Base-by-base conservation (phyloP, 2,888 invertebrate genomes). In the Mellilla xanthometata region DNA sequence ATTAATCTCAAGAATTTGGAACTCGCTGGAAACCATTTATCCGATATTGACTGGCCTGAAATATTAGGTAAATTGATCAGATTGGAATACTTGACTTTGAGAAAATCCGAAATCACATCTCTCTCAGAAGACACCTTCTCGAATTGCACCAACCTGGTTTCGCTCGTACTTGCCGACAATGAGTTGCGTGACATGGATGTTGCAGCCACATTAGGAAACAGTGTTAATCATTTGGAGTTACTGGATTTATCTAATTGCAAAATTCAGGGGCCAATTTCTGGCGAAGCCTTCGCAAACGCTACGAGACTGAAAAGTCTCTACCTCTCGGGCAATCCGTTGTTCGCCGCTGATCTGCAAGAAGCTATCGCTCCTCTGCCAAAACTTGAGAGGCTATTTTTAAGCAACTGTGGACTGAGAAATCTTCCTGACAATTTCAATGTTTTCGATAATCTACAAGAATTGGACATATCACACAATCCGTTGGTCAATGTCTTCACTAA, bases 391-490 rank as follows among this genome's bases (percentile, higher is more conserved):
- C 76, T 94, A 19, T 93, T 93, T 49, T 74, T 94, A 58, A 93
- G 93, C 60, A 92, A 93, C 62, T 94, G 94, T 62, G 92, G 92
- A 4, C 79, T 94, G 8, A 90, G 89, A 11, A 91, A 90, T 42
- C 76, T 94, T 24, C 94, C 94, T 0, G 91, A 93, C 55, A 93
- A 92, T 13, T 94, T 94, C 64, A 91, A 93, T 59, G 91, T 92
- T 9, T 91, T 94, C 47, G 91, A 92, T 58, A 90, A 93, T 63
- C 86, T 94, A 10, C 90, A 92, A 58, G 93, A 94, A 64, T 80
- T 94, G 26, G 94, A 94, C 61, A 93, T 94, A 64, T 94, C 94
- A 0, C 90, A 92, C 63, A 94, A 94, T 73, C 94, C 94, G 0
- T 76, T 94, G 0, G 91, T 91, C 30, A 92, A 93, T 60, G 94